Percentiles rank a stretch among this genome's conserved stretches.
Evolutionary conservation across 2,797 vertebrate species (phyloP).

Genomic region (Gobionotothen gibberifrons): DNA sequence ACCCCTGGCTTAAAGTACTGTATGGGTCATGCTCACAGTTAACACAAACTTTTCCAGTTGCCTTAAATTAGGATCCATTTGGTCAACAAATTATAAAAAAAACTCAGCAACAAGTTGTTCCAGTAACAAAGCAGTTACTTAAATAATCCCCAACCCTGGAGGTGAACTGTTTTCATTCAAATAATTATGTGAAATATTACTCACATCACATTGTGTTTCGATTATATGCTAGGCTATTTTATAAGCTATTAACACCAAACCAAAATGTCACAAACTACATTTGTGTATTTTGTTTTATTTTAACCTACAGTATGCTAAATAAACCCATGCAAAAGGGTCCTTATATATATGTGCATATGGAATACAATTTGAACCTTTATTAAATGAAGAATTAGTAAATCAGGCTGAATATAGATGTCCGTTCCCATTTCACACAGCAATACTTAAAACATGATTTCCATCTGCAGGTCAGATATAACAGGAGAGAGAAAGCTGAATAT

Average conservation of each 20-base stretch:
- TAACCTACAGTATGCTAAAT: not conserved
- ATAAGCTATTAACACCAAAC: no score
- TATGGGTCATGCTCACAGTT: not conserved
- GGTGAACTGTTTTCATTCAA: not conserved
- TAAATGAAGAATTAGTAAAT: not conserved
- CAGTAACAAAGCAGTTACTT: not conserved
- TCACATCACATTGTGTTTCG: not conserved
- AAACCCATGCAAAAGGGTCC: not conserved
- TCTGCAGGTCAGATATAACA: not conserved
- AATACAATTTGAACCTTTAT: slow-evolving; percentile 10
- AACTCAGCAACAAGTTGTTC: not conserved
- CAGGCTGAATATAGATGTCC: not conserved
- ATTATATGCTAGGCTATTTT: no score
- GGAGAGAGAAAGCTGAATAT: slow-evolving; percentile 49
- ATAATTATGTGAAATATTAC: not conserved
- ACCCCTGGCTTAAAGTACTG: no score
- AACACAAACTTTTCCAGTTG: not conserved
- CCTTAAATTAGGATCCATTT: not conserved
- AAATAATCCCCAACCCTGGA: not conserved
- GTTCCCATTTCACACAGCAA: not conserved
- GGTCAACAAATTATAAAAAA: not conserved
- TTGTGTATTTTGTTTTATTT: no score
- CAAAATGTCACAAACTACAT: no score
- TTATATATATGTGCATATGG: not conserved
- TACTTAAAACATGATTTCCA: slow-evolving; percentile 4